These are phyloP conservation scores for Lathronympha strigana DNA, from an alignment of 2,888 invertebrate species.

Conservation along the genomic window DNA sequence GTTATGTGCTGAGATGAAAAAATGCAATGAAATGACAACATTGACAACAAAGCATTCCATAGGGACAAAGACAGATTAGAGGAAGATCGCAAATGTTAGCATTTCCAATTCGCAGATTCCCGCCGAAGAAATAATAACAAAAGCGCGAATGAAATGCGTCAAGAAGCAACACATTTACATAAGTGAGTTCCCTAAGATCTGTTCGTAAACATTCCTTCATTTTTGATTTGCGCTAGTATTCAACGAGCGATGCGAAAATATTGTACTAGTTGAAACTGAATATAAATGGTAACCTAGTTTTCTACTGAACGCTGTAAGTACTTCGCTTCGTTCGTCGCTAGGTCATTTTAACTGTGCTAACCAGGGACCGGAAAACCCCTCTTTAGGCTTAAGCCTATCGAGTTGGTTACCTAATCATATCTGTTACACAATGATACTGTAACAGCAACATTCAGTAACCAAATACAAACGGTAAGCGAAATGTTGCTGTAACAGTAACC, in stretches of 20 bases:
- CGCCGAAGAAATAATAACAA: constrained; percentile 15
- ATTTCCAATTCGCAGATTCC: constrained; percentile 25
- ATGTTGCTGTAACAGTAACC: no score
- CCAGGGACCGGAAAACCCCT: no score
- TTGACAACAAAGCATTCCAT: constrained; percentile 19
- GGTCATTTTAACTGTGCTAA: not conserved
- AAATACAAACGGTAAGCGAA: no score
- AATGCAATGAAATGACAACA: constrained; percentile 13
- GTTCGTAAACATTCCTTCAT: not conserved
- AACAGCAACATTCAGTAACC: no score
- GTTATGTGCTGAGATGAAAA: not conserved
- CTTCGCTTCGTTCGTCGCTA: not conserved
- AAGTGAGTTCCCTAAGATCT: not conserved
- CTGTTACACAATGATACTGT: no score
- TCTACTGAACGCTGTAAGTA: not conserved
- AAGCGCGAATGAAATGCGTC: constrained; percentile 1
- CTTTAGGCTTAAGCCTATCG: no score
- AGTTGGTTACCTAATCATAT: no score
- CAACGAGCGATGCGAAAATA: not conserved
- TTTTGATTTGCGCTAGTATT: constrained; percentile 3
- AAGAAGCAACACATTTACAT: constrained; percentile 8
- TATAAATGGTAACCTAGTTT: constrained; percentile 10
- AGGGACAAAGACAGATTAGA: constrained; percentile 11
- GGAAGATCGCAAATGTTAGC: constrained; percentile 17
- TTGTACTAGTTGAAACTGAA: not conserved